Evolutionary conservation across 2,797 vertebrate species (phyloP).

Genomic region (Loriculus beryllinus): DNA sequence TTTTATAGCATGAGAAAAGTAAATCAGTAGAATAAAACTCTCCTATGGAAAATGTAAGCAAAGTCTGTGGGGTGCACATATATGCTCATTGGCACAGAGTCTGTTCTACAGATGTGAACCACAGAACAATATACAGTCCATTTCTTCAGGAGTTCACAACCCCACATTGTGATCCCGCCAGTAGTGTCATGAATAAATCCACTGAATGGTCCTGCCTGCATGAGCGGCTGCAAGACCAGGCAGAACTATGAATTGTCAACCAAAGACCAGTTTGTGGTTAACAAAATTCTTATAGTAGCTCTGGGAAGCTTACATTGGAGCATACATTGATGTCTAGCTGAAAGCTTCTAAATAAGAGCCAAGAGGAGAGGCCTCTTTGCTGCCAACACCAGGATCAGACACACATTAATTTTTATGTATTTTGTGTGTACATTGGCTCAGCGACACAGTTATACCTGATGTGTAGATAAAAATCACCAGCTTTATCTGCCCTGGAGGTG

Average conservation of each 20-base stretch:
- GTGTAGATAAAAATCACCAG: constrained; percentile 26
- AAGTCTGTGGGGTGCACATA: not conserved
- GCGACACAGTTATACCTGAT: not conserved
- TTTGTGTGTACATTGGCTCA: constrained; percentile 40
- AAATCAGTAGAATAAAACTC: not conserved
- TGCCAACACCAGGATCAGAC: constrained; percentile 52
- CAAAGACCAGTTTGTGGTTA: constrained; percentile 43
- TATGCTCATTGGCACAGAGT: not conserved
- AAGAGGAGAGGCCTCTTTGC: constrained; percentile 19
- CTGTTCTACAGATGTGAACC: not conserved
- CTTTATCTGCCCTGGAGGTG: constrained; percentile 7
- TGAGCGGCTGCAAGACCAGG: not conserved
- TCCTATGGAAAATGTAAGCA: not conserved
- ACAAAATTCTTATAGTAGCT: constrained; percentile 48
- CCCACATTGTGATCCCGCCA: not conserved
- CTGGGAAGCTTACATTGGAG: constrained; percentile 56
- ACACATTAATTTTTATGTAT: constrained; percentile 53
- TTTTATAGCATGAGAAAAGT: not conserved
- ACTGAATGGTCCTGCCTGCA: not conserved
- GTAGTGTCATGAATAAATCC: not conserved
- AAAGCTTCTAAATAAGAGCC: constrained; percentile 37
- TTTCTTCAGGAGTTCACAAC: not conserved
- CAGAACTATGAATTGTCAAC: not conserved
- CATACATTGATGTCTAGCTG: constrained; percentile 7
- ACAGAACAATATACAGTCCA: not conserved